Conservation (phyloP, 2,888 invertebrate species). For the Cerastoderma edule region DNA sequence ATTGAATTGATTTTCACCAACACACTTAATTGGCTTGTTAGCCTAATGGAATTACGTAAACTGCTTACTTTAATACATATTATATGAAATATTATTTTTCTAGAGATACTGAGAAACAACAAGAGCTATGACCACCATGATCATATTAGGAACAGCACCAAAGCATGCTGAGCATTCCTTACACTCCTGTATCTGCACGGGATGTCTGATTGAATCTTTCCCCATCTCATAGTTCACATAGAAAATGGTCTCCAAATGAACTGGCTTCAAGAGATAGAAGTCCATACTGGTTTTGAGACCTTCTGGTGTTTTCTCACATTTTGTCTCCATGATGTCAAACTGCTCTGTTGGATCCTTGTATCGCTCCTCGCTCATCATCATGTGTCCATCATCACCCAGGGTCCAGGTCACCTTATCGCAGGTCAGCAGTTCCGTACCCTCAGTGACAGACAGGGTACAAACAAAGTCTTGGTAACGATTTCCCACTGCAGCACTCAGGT, state of each 20-base stretch:
- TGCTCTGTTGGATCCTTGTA: not conserved
- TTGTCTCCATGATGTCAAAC: slow-evolving; percentile 21
- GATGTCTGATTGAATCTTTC: not conserved
- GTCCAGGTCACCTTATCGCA: slow-evolving; percentile 20
- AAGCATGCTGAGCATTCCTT: not conserved
- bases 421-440: slow-evolving; percentile 3
- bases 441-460: slow-evolving; percentile 6
- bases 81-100: too few relatives aligned
- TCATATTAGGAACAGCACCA: not conserved
- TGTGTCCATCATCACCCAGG: slow-evolving; percentile 2
- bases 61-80: too few relatives aligned
- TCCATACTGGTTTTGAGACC: slow-evolving; percentile 8
- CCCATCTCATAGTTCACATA: slow-evolving; percentile 21
- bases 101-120: too few relatives aligned
- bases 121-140: not conserved
- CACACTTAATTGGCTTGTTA: too few relatives aligned
- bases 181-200: slow-evolving; percentile 7
- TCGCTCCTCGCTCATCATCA: not conserved
- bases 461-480: slow-evolving; percentile 22
- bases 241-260: slow-evolving; percentile 16
- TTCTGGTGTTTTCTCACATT: slow-evolving; percentile 9
- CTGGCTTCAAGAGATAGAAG: slow-evolving; percentile 9
- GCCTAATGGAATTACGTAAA: too few relatives aligned
- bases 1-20: too few relatives aligned
- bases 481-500: not conserved